Evolutionary conservation across 64 coral and sea anemone genomes (phyloP), one percentile per base, ranked within the genome.

Genomic region (Acropora tenuis): DNA sequence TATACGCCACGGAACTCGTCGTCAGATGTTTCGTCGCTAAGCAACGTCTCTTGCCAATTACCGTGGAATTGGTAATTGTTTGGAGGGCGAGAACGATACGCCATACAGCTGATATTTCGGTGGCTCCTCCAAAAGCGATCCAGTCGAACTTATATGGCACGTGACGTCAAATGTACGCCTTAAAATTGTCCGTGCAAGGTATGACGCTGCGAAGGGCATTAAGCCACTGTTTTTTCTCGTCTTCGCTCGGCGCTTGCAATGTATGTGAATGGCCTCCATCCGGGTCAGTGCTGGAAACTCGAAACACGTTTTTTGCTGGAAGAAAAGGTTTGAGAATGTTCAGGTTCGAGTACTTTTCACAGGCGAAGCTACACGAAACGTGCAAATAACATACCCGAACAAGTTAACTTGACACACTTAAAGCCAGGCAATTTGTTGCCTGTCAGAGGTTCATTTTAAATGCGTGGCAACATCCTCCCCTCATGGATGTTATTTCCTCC

Each of bases 151-250:
- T 78, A 5, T 1, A 49, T n/a, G 43, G 15, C 50, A 2, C 82
- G 82, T 85, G 46, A 71, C 46, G 72, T 72, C 63, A 97, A 76
- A 97, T 77, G 43, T 94, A 97, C 1, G 92, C 90, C 74, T 94
- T 97, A 63, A 90, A 97, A 50, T 97, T 97, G 50, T 91, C 76
- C 73, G 77, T 8, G 8, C 75, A 59, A 13, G 83, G 73, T 87
- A 97, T 82, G 3, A 97, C 89, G 43, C 87, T 87, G 58, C 91
- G 92, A 43, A 97, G 84, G 60, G 89, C 86, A 11, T 90, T 80
- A 6, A 97, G 83, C 95, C 95, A 97, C 18, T 94, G 95, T 86
- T 92, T 93, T 73, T 97, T 97, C 6, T 97, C 95, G 57, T 93
- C 82, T 41, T 97, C 95, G n/a, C 68, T 87, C 43, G 88, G 73